phyloP scores from a whole-genome alignment of 1,140 invertebrate species.

The Fragariocoptes setiger region DNA sequence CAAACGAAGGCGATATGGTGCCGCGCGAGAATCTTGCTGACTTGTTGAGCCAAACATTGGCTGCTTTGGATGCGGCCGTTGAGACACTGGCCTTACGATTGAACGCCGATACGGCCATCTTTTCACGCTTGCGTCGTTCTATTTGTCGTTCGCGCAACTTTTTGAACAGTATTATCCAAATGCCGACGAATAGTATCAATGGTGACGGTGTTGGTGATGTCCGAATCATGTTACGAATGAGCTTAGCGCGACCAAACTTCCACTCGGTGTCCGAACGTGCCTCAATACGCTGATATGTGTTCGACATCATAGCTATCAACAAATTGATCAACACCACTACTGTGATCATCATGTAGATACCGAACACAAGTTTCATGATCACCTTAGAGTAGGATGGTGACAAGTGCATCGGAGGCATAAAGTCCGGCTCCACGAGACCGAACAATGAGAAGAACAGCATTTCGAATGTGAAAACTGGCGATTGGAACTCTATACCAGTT shows the following conservation, averaged over 20 bases:
- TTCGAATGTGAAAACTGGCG: constrained; percentile 64
- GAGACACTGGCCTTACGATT: not conserved
- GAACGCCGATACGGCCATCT: not conserved
- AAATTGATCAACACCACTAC: constrained; percentile 90
- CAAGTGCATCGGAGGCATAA: constrained; percentile 22
- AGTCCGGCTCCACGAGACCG: constrained; percentile 58
- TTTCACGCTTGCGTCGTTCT: not conserved
- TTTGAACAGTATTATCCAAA: constrained; percentile 3
- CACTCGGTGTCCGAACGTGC: constrained; percentile 99
- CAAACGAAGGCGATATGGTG: not conserved
- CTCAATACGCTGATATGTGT: constrained; percentile 89
- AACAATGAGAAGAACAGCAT: constrained; percentile 91
- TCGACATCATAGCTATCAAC: constrained; percentile 98
- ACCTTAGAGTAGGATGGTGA: constrained; percentile 22
- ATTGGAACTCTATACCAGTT: constrained; percentile 31
- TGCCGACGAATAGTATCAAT: constrained; percentile 59
- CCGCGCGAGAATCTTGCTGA: not conserved
- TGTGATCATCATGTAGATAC: constrained; percentile 83
- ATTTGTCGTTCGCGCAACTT: constrained; percentile 1
- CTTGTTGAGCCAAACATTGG: not conserved
- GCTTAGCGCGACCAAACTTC: constrained; percentile 94
- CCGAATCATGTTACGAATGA: constrained; percentile 93
- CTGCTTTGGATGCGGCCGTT: not conserved
- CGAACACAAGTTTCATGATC: constrained; percentile 36
- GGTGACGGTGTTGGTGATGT: constrained; percentile 87